Conservation (phyloP, 2,888 invertebrate genomes). For the Luffia ferchaultella region DNA sequence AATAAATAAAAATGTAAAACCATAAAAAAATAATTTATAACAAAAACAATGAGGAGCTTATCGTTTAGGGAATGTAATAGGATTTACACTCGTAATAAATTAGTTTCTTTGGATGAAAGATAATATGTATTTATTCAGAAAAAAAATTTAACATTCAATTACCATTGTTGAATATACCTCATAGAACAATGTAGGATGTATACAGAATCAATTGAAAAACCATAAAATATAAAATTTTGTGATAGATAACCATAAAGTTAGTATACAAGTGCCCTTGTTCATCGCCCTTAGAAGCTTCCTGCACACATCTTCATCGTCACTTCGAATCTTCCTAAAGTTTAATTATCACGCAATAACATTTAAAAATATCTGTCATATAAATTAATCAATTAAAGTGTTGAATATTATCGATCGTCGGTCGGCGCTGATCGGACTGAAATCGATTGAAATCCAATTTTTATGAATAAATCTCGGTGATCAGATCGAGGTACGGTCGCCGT, state of each 20-base stretch:
- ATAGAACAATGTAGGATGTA: conserved; percentile 37
- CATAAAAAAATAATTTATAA: not conserved
- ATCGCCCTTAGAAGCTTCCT: conserved; percentile 54
- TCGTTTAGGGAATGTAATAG: conserved; percentile 46
- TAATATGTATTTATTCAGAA: too few relatives aligned
- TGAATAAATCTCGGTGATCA: too few relatives aligned
- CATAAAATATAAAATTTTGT: conserved; percentile 33
- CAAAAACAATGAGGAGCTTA: conserved; percentile 46
- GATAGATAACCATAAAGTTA: conserved; percentile 51
- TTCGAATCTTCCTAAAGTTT: conserved; percentile 23
- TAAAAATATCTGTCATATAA: not conserved
- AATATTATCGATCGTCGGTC: not conserved
- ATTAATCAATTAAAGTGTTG: not conserved
- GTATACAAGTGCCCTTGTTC: conserved; percentile 63
- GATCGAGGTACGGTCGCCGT: too few relatives aligned
- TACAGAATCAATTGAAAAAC: conserved; percentile 23
- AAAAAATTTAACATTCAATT: too few relatives aligned
- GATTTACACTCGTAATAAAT: too few relatives aligned
- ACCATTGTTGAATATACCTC: conserved; percentile 50
- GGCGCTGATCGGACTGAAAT: too few relatives aligned
- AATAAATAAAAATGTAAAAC: not conserved
- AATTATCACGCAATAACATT: conserved; percentile 5
- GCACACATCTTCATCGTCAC: conserved; percentile 34
- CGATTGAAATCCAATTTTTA: not conserved
- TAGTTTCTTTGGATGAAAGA: too few relatives aligned